Conservation (phyloP, 2,797 vertebrate genomes). For the Pempheris klunzingeri region DNA sequence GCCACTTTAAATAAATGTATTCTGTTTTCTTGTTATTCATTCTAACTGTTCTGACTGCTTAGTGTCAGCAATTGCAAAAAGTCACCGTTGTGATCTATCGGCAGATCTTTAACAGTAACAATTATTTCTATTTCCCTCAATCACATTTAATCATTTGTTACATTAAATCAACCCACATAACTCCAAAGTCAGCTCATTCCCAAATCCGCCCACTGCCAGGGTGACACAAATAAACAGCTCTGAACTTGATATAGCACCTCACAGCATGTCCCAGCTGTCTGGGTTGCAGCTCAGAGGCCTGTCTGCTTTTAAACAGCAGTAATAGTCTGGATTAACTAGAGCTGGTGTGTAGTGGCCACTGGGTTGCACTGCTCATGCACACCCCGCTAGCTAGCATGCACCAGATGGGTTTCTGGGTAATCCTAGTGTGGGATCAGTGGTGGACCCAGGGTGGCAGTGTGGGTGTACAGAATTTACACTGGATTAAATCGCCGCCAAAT, state of each 20-base stretch:
- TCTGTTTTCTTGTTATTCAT: background rate
- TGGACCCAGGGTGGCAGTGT: conserved; percentile 22
- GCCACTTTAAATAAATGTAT: background rate
- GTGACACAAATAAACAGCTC: conserved; percentile 56
- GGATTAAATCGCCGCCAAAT: conserved; percentile 41
- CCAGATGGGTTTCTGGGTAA: conserved; percentile 82
- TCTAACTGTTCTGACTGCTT: conserved; percentile 6
- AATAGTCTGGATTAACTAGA: conserved; percentile 54
- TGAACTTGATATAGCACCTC: conserved; percentile 46
- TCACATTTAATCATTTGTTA: conserved; percentile 33
- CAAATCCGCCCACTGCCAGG: conserved; percentile 29
- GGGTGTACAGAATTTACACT: conserved; percentile 16
- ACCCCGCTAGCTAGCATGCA: conserved; percentile 27
- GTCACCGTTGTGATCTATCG: conserved; percentile 15
- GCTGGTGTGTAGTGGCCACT: conserved; percentile 33
- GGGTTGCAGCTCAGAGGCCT: conserved; percentile 45
- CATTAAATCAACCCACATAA: conserved; percentile 39
- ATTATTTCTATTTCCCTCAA: conserved; percentile 32
- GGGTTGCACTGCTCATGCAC: conserved; percentile 10
- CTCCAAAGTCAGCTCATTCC: conserved; percentile 53
- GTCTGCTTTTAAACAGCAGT: conserved; percentile 40
- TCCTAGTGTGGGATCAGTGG: conserved; percentile 67
- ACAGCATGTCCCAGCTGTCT: conserved; percentile 33
- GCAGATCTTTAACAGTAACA: conserved; percentile 17
- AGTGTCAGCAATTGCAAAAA: conserved; percentile 1